Conservation (phyloP, 2,888 invertebrate species). For the Caprella mutica region DNA sequence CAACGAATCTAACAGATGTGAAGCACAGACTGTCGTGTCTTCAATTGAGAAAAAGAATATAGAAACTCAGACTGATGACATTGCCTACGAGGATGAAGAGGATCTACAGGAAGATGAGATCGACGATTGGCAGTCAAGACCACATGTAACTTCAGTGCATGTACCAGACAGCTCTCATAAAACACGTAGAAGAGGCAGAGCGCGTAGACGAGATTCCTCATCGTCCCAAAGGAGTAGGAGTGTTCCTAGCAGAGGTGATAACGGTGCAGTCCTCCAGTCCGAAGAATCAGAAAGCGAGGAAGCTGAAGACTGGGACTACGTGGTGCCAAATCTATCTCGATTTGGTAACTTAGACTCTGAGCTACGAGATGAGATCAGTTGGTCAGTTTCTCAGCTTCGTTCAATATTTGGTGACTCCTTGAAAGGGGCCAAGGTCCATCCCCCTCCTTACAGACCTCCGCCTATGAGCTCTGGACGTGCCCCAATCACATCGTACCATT, state of each 20-base stretch:
- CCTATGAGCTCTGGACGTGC: conserved; percentile 24
- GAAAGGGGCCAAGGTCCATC: conserved; percentile 30
- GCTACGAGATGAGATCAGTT: conserved; percentile 37
- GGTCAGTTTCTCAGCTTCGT: conserved; percentile 39
- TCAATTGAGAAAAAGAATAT: conserved; percentile 34
- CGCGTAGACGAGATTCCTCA: conserved; percentile 37
- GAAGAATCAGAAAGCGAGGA: conserved; percentile 28
- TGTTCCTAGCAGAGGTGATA: conserved; percentile 28
- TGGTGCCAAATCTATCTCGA: conserved; percentile 14
- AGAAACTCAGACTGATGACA: conserved; percentile 33
- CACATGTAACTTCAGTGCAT: conserved; percentile 27
- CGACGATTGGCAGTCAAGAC: conserved; percentile 23
- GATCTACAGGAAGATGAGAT: conserved; percentile 32
- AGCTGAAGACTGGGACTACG: conserved; percentile 22
- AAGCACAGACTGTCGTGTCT: conserved; percentile 31
- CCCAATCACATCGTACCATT: conserved; percentile 31
- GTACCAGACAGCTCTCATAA: conserved; percentile 22
- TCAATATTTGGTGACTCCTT: conserved; percentile 36
- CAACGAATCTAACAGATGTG: conserved; percentile 25
- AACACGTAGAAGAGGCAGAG: conserved; percentile 36
- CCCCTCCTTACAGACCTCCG: conserved; percentile 29
- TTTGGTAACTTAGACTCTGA: conserved; percentile 34
- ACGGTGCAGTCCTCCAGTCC: conserved; percentile 35
- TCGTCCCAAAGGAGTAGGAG: conserved; percentile 36
- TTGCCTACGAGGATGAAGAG: conserved; percentile 22